Conservation (phyloP, 2,113 vertebrate species). For the Etia nguti region DNA sequence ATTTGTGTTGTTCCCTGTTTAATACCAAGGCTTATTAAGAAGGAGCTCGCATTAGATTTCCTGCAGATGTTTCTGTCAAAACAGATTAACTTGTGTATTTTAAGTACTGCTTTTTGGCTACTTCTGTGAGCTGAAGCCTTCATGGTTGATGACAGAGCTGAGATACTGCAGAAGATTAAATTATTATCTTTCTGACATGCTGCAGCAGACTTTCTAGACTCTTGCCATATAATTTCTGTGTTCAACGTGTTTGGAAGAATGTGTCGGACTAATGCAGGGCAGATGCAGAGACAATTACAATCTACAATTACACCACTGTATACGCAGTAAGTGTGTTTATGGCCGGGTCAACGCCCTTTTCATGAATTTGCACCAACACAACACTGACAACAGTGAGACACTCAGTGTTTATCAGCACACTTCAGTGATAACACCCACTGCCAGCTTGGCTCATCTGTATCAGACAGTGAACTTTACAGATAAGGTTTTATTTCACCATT, state of each 20-base stretch:
- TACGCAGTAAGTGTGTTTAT: not conserved
- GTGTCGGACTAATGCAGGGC: not conserved
- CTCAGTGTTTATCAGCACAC: slow-evolving; percentile 26
- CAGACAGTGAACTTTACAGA: not conserved
- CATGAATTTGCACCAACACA: not conserved
- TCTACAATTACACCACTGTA: slow-evolving; percentile 4
- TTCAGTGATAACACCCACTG: slow-evolving; percentile 9
- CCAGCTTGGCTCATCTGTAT: not conserved
- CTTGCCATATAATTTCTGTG: not conserved
- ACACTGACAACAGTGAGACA: slow-evolving; percentile 16
- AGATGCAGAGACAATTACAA: slow-evolving; percentile 17
- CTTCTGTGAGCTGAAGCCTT: not conserved
- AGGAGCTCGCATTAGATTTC: slow-evolving; percentile 1
- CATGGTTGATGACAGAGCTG: not conserved
- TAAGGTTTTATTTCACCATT: slow-evolving; percentile 29
- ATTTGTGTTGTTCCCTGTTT: slow-evolving; percentile 4
- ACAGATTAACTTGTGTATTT: slow-evolving; percentile 7
- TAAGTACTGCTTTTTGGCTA: slow-evolving; percentile 13
- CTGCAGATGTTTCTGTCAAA: slow-evolving; percentile 49
- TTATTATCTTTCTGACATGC: not conserved
- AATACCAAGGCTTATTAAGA: slow-evolving; percentile 1
- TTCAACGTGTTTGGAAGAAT: not conserved
- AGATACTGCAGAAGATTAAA: not conserved
- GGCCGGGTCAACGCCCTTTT: slow-evolving; percentile 16
- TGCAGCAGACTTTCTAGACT: not conserved